Conservation (phyloP, 2,113 vertebrate genomes). For the Scalopus aquaticus region DNA sequence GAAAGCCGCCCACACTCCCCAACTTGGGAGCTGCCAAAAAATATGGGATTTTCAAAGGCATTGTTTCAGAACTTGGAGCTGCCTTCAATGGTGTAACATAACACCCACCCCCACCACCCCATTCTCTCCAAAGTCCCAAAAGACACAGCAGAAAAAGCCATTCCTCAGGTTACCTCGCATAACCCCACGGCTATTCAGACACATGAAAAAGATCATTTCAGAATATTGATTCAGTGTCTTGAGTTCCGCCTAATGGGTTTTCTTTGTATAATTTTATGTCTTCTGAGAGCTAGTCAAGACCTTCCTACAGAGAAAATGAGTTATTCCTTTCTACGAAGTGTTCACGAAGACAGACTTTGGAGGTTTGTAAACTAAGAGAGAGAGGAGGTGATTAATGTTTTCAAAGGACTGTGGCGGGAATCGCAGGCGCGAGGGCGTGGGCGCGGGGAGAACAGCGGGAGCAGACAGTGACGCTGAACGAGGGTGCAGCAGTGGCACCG, state of each 20-base stretch:
- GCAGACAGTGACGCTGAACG: no score
- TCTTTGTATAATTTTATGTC: constrained; percentile 49
- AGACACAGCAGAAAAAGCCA: constrained; percentile 58
- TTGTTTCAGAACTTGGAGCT: constrained; percentile 29
- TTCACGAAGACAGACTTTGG: background rate
- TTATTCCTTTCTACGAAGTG: background rate
- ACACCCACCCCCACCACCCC: constrained; percentile 55
- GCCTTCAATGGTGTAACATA: constrained; percentile 50
- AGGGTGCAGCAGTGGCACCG: no score
- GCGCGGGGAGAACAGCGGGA: no score
- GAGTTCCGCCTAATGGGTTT: constrained; percentile 26
- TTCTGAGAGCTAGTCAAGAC: background rate
- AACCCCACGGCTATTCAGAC: constrained; percentile 46
- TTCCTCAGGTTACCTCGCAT: constrained; percentile 48
- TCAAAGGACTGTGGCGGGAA: background rate
- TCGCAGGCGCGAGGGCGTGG: background rate
- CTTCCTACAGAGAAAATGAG: background rate
- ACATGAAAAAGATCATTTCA: background rate
- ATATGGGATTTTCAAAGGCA: constrained; percentile 47
- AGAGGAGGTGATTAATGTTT: background rate
- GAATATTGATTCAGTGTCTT: background rate
- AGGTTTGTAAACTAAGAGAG: background rate
- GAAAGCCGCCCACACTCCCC: constrained; percentile 37
- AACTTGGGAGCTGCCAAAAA: constrained; percentile 36
- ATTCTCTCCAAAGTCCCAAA: constrained; percentile 27